Conservation (phyloP, 2,113 vertebrate species). For the Vulpes ferrilata region DNA sequence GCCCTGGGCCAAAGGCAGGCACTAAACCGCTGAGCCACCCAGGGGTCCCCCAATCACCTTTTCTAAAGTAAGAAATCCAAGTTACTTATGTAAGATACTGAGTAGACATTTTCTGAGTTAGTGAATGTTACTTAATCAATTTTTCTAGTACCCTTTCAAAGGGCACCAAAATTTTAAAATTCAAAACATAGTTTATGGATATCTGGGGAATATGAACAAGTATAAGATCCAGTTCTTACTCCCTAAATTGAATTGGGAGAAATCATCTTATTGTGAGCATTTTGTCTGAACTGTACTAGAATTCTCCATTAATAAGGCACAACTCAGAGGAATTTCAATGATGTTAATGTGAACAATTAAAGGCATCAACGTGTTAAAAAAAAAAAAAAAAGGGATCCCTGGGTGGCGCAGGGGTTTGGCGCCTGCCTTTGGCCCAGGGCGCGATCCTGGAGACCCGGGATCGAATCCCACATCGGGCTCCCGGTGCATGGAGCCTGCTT, state of each 20-base stretch:
- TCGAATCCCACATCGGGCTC: no score
- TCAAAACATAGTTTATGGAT: not conserved
- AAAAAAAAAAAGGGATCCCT: no score
- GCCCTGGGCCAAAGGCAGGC: no score
- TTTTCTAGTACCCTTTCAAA: constrained; percentile 1
- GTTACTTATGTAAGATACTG: constrained; percentile 13
- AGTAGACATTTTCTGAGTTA: constrained; percentile 30
- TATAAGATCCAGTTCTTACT: not conserved
- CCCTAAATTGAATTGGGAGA: constrained; percentile 5
- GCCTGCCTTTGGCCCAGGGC: no score
- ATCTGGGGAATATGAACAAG: not conserved
- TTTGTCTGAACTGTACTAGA: not conserved
- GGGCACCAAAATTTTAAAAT: constrained; percentile 22
- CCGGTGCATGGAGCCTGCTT: no score
- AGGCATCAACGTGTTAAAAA: not conserved
- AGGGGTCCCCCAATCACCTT: not conserved
- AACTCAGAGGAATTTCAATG: not conserved
- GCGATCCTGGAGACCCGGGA: no score
- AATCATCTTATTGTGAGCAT: not conserved
- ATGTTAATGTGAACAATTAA: not conserved
- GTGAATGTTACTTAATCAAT: not conserved
- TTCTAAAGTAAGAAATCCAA: constrained; percentile 56
- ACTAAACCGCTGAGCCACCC: no score
- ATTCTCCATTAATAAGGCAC: constrained; percentile 4
- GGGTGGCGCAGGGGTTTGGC: no score